Evolutionary conservation across 2,113 vertebrate species (phyloP), one percentile per base, ranked within the genome.

Genomic region (Alligator mississippiensis): DNA sequence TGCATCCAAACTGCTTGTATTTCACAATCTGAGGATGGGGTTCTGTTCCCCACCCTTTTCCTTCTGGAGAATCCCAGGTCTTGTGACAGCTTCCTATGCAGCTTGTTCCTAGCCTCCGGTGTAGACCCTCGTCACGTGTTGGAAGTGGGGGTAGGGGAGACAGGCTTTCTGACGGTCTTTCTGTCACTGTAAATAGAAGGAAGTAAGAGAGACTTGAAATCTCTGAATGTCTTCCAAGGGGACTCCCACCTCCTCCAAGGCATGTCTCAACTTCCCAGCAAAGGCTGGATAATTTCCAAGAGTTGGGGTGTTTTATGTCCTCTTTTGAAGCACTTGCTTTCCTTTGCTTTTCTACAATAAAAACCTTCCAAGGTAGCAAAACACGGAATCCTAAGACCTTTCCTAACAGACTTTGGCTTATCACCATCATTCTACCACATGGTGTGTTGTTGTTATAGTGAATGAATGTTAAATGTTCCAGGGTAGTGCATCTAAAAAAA

Each of bases 221-320:
- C 92, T 93, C 90, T 96, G 95, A 93, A 93, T 90, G 78, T 88
- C 92, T 95, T 96, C 96, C 96, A 96, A 92, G 92, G 95, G 92
- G 95, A 97, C 92, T 97, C 96, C 96, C 88, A 93, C 93, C 89
- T 90, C 95, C 93, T 96, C 87, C 84, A 27, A 93, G 95, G 90
- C 92, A 96, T 94, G 88, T 94, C 95, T 95, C 90, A 93, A 80
- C 91, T 88, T 95, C 87, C 94, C 88, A 92, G 91, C 85, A 84
- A 92, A 87, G 84, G 59, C 91, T 97, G 97, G 94, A 81, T 70
- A 30, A 0, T 0, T 93, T 90, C 94, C 96, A 96, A 90, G 87
- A 86, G 18, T 58, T 89, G 78, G 54, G 87, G 0, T 81, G 47
- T 79, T 94, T 91, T 91, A 80, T 0, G 0, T 90, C 70, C 34